Conservation (phyloP, 2,888 invertebrate genomes). For the Netelia melanura region DNA sequence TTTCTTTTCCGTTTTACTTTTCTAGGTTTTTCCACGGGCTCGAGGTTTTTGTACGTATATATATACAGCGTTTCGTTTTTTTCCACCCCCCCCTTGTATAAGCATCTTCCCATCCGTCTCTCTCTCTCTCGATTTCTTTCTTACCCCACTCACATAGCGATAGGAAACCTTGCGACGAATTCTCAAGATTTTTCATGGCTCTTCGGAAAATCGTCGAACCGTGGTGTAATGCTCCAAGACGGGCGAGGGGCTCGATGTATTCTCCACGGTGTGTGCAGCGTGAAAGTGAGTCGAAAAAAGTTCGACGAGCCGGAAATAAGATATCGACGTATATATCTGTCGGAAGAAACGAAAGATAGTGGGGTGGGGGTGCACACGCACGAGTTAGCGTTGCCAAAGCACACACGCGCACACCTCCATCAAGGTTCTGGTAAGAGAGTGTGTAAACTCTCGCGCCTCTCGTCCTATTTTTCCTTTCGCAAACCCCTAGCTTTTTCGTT, state of each 20-base stretch:
- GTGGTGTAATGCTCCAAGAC: slow-evolving; percentile 46
- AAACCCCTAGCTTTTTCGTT: neutral
- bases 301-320: slow-evolving; percentile 66
- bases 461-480: slow-evolving; percentile 22
- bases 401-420: slow-evolving; percentile 37
- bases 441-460: slow-evolving; percentile 49
- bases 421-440: slow-evolving; percentile 24
- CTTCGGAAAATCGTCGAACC: slow-evolving; percentile 54
- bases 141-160: neutral
- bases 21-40: slow-evolving; percentile 6
- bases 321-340: slow-evolving; percentile 39
- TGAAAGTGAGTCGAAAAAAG: slow-evolving; percentile 68
- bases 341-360: neutral
- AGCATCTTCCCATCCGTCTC: slow-evolving; percentile 10
- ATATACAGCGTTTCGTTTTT: slow-evolving; percentile 13
- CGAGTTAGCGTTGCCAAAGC: slow-evolving; percentile 24
- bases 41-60: slow-evolving; percentile 3
- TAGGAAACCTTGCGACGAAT: slow-evolving; percentile 47
- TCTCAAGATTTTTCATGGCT: slow-evolving; percentile 52
- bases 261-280: slow-evolving; percentile 50
- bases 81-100: neutral
- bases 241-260: slow-evolving; percentile 33
- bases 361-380: slow-evolving; percentile 19
- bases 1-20: slow-evolving; percentile 28
- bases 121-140: too few relatives aligned